These are phyloP conservation scores for Calypte anna DNA, from an alignment of 2,113 vertebrate genomes.

Conservation along the genomic window DNA sequence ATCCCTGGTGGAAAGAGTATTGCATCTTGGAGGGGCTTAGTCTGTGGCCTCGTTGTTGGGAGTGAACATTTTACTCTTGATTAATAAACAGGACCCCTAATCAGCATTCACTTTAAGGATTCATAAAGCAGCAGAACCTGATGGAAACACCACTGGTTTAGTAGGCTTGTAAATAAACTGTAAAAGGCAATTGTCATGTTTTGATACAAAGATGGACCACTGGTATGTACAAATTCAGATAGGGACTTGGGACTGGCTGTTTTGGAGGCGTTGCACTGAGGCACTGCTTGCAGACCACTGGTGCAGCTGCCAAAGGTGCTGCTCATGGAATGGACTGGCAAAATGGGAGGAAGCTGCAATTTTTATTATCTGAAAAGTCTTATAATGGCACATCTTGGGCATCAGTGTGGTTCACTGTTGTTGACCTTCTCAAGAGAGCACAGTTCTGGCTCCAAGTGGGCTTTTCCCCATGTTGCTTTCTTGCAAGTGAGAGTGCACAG, in stretches of 20 bases:
- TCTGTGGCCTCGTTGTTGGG: background rate
- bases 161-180: background rate
- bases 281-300: background rate
- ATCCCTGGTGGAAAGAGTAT: background rate
- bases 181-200: background rate
- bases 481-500: background rate
- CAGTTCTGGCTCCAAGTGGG: background rate
- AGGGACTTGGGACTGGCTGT: background rate
- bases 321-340: background rate
- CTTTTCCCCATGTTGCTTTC: background rate
- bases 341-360: background rate
- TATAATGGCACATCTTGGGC: background rate
- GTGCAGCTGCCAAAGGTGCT: background rate
- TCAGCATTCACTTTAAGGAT: background rate
- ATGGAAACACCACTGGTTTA: background rate
- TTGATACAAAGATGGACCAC: background rate
- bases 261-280: background rate
- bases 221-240: background rate
- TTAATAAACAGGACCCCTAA: background rate
- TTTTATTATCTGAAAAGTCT: background rate
- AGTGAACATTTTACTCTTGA: background rate
- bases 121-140: background rate
- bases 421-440: background rate
- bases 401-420: background rate
- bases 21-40: background rate